Percentiles rank a stretch among this genome's conserved stretches.
Conservation (phyloP, 2,888 invertebrate genomes). For the Carterocephalus palaemon region DNA sequence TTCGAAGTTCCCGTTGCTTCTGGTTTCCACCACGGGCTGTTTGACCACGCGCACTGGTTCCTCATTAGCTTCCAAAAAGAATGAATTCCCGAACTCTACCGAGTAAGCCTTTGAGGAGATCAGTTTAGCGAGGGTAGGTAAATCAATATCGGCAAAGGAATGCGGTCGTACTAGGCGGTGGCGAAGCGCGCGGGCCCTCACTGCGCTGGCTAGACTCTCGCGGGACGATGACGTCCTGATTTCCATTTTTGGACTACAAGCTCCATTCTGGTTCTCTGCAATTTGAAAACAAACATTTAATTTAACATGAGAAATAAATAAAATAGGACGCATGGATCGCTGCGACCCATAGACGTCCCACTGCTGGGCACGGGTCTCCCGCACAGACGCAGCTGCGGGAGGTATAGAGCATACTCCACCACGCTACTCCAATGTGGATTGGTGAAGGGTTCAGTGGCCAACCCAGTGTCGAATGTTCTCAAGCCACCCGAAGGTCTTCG, state of each 20-base stretch:
- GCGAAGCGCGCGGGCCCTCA: constrained; percentile 51
- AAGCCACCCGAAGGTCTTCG: no score
- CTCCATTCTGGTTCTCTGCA: constrained; percentile 47
- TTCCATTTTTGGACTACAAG: constrained; percentile 36
- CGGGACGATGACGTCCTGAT: constrained; percentile 40
- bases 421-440: no score
- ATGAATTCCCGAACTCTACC: constrained; percentile 38
- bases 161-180: constrained; percentile 54
- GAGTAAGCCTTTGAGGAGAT: constrained; percentile 51
- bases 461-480: no score
- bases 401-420: no score
- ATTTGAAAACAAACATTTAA: no score
- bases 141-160: constrained; percentile 43
- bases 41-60: constrained; percentile 41
- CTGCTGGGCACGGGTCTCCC: no score
- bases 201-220: constrained; percentile 54
- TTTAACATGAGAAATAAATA: background rate
- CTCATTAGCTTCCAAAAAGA: constrained; percentile 32
- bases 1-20: constrained; percentile 47
- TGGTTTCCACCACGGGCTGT: constrained; percentile 37
- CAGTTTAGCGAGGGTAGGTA: constrained; percentile 45
- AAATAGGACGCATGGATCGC: no score
- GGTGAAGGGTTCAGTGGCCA: no score
- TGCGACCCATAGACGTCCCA: no score
- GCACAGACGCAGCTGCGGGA: no score